A percentile compares a stretch with the other conserved stretches of the same genome.
These are phyloP conservation scores for Disparrhopalites patrizii DNA, from an alignment of 2,888 invertebrate genomes.

Conservation along the genomic window DNA sequence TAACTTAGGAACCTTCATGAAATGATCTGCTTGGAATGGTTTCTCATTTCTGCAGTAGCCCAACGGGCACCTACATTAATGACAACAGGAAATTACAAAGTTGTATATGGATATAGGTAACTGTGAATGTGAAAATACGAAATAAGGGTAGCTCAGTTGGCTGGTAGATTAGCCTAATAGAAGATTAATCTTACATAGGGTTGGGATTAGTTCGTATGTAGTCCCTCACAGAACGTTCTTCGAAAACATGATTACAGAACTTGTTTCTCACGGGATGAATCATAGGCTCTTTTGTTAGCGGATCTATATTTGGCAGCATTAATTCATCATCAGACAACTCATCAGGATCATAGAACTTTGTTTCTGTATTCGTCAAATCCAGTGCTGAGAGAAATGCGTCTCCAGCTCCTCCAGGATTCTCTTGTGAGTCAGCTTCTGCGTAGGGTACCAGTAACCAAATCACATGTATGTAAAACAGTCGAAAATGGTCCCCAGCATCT, in stretches of 20 bases:
- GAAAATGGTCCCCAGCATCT: too few species aligned
- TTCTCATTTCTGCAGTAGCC: slow-evolving; percentile 33
- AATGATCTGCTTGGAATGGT: slow-evolving; percentile 29
- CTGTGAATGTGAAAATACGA: too few species aligned
- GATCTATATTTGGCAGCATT: slow-evolving; percentile 38
- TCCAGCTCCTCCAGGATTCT: neutral
- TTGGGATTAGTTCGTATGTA: slow-evolving; percentile 33
- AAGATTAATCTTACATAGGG: slow-evolving; percentile 13
- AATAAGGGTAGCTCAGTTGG: too few species aligned
- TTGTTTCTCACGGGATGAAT: slow-evolving; percentile 33
- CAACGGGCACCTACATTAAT: slow-evolving; percentile 40
- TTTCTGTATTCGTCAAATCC: neutral
- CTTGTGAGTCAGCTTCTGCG: too few species aligned
- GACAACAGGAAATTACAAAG: neutral
- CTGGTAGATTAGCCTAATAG: too few species aligned
- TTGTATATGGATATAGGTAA: neutral
- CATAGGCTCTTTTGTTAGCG: slow-evolving; percentile 37
- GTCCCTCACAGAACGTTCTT: slow-evolving; percentile 32
- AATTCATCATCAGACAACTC: slow-evolving; percentile 36
- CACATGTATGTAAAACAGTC: neutral
- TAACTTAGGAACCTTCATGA: slow-evolving; percentile 28
- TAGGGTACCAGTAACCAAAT: too few species aligned
- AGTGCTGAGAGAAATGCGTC: neutral
- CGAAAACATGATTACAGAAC: slow-evolving; percentile 44
- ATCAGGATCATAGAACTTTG: slow-evolving; percentile 22